Evolutionary conservation across 2,797 vertebrate genomes (phyloP), one percentile per base, ranked within the genome.

Genomic region (Notolepis coatsorum): DNA sequence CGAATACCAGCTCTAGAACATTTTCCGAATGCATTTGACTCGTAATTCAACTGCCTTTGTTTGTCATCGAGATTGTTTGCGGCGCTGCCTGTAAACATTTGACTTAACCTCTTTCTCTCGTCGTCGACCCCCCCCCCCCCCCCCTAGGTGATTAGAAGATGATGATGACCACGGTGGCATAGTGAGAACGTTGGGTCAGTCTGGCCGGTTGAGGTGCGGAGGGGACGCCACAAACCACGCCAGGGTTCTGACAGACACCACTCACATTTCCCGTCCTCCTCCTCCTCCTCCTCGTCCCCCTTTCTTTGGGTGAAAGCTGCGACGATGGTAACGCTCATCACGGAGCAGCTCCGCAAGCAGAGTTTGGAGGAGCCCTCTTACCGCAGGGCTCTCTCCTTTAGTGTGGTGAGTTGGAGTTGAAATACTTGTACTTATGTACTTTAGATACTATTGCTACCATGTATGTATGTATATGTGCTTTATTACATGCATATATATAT

Each of bases 261-360:
- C 46, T 49, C 60, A 38, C 62, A 56, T 61, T 61, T 60, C 75
- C 75, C 76, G 71, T 53, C 3, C 56, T 72, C 35, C 66, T 64
- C 65, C 57, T 73, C 61, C 63, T 67, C 60, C 23, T 68, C 60
- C 42, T 79, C 55, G 69, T 60, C 65, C 21, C 27, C 9, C 59
- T 58, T 13, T 65, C 48, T 59, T 41, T 69, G 74, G 72, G 79
- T 65, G 50, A 21, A 60, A 75, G 65, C 75, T 59, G 68, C 74
- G 80, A 92, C 88, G 88, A 96, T 96, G 95, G 95, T 96, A 88
- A 94, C 93, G n/a, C 91, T 95, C 86, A 93, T 95, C 84, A 94
- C 94, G 55, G 92, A 95, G 82, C 94, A 95, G 87, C 92, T 96
- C 77, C 92, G 91, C 83, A 95, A 94, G 85, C 94, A 94, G 88